phyloP scores from a whole-genome alignment of 2,888 invertebrate genomes.

The Thymelicus lineola region DNA sequence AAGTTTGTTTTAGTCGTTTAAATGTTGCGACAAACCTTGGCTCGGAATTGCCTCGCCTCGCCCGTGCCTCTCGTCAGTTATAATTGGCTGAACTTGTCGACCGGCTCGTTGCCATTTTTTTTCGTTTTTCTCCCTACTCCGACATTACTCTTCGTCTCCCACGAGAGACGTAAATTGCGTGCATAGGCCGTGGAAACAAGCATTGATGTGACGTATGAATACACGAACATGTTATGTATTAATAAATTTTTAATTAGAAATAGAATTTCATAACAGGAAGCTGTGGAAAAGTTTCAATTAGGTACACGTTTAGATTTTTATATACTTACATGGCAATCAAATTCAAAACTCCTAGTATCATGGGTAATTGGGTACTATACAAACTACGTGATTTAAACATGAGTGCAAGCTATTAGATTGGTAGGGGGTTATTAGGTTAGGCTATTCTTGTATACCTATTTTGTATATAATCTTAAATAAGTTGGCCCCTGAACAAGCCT shows the following conservation, averaged over 20 bases:
- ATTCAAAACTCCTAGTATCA: too few relatives aligned
- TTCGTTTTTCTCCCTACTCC: slow-evolving; percentile 71
- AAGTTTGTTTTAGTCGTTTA: slow-evolving; percentile 2
- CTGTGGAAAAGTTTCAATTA: slow-evolving; percentile 47
- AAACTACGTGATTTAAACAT: too few relatives aligned
- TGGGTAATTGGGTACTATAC: too few relatives aligned
- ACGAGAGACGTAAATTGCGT: slow-evolving; percentile 81
- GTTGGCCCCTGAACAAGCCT: too few relatives aligned
- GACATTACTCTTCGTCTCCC: slow-evolving; percentile 84
- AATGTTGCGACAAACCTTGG: slow-evolving; percentile 37
- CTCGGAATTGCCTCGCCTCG: slow-evolving; percentile 75
- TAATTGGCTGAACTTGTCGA: slow-evolving; percentile 85
- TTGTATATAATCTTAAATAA: too few relatives aligned
- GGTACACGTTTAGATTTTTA: slow-evolving; percentile 45
- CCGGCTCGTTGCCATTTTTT: slow-evolving; percentile 74
- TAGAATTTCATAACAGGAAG: slow-evolving; percentile 59
- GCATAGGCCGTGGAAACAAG: slow-evolving; percentile 75
- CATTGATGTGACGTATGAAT: slow-evolving; percentile 81
- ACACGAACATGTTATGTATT: slow-evolving; percentile 72
- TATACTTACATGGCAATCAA: too few relatives aligned
- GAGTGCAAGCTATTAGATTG: too few relatives aligned
- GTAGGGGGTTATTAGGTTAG: too few relatives aligned
- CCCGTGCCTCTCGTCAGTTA: slow-evolving; percentile 81
- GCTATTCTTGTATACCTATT: too few relatives aligned
- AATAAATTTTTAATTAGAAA: slow-evolving; percentile 76